Evolutionary conservation across 1,140 invertebrate genomes (phyloP).

Genomic region (Megathymus violae): DNA sequence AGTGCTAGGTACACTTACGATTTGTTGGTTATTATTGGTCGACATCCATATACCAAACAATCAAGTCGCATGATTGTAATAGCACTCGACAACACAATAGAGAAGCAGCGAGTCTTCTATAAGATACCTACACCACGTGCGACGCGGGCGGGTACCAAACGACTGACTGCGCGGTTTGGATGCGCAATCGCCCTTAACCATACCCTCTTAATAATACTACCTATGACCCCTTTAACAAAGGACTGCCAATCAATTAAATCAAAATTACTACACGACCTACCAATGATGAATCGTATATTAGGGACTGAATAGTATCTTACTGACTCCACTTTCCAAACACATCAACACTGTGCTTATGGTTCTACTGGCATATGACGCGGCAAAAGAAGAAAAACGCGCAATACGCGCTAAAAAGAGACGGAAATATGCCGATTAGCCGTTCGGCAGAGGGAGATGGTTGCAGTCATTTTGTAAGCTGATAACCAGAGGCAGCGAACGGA

Average conservation of each 20-base stretch:
- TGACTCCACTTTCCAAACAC: conserved; percentile 58
- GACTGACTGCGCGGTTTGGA: conserved; percentile 68
- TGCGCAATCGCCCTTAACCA: conserved; percentile 69
- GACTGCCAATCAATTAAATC: conserved; percentile 72
- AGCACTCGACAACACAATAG: conserved; percentile 70
- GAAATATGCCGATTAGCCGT: conserved; percentile 63
- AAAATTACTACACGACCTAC: conserved; percentile 41
- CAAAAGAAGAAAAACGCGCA: conserved; percentile 83
- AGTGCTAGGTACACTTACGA: conserved; percentile 36
- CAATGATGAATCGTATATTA: neutral
- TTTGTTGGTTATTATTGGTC: conserved; percentile 36
- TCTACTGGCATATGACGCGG: conserved; percentile 77
- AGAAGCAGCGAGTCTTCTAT: conserved; percentile 58
- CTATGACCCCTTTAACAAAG: conserved; percentile 72
- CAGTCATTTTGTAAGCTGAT: conserved; percentile 82
- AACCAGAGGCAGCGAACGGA: conserved; percentile 78
- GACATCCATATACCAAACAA: conserved; percentile 45
- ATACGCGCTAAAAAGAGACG: conserved; percentile 73
- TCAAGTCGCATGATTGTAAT: conserved; percentile 53
- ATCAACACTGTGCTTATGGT: conserved; percentile 62
- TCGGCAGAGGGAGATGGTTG: conserved; percentile 66
- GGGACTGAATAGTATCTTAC: conserved; percentile 23
- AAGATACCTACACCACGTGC: conserved; percentile 73
- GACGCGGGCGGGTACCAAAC: conserved; percentile 62
- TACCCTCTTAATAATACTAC: conserved; percentile 72